Evolutionary conservation across 1,140 invertebrate genomes (phyloP).

Genomic region (Hyphantria cunea): DNA sequence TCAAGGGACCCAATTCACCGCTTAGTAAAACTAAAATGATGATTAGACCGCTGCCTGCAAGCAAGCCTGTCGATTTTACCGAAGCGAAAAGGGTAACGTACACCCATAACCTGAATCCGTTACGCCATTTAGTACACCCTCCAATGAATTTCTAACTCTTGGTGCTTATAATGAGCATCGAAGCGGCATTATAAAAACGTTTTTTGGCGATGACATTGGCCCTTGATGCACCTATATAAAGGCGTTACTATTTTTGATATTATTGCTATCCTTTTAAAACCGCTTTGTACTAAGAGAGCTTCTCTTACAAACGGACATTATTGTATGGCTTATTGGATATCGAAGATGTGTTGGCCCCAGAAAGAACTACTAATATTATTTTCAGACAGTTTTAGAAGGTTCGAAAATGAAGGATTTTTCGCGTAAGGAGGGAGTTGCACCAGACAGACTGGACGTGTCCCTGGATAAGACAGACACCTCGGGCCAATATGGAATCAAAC

Average conservation of each 20-base stretch:
- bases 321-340: background rate
- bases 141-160: background rate
- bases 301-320: too few relatives aligned
- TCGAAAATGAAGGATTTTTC: conserved; percentile 32
- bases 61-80: conserved; percentile 52
- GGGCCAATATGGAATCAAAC: too few relatives aligned
- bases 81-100: conserved; percentile 51
- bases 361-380: conserved; percentile 43
- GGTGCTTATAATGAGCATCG: background rate
- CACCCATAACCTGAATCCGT: background rate
- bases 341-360: conserved; percentile 28
- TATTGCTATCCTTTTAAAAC: too few relatives aligned
- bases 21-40: conserved; percentile 82
- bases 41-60: conserved; percentile 79
- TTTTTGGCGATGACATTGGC: too few relatives aligned
- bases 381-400: conserved; percentile 52
- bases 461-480: conserved; percentile 25
- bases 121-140: background rate
- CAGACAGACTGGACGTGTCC: background rate
- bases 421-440: background rate
- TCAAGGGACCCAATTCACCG: conserved; percentile 82
- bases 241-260: too few relatives aligned
- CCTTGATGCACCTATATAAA: too few relatives aligned
- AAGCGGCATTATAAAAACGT: too few relatives aligned
- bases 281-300: too few relatives aligned